Conservation (phyloP, 2,113 vertebrate species). For the Chaetodon auriga region DNA sequence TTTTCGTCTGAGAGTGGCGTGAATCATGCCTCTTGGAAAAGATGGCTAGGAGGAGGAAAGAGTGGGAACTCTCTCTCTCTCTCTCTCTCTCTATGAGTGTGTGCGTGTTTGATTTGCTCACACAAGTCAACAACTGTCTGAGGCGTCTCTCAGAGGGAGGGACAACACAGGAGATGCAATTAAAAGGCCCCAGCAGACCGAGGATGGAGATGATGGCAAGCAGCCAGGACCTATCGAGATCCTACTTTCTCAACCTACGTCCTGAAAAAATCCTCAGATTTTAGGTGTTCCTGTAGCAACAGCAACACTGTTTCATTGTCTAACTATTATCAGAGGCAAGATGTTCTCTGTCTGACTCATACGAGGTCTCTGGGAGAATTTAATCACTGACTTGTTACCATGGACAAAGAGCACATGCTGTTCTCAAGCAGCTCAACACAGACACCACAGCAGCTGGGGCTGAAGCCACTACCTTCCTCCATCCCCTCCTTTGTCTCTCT, state of each 20-base stretch:
- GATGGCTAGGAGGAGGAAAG: neutral
- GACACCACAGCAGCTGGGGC: conserved; percentile 32
- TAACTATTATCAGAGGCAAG: conserved; percentile 37
- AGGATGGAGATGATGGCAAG: conserved; percentile 4
- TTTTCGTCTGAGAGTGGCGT: conserved; percentile 12
- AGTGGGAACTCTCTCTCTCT: neutral
- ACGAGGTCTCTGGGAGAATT: conserved; percentile 10
- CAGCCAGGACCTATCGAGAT: neutral
- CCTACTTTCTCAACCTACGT: neutral
- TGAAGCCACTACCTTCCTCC: conserved; percentile 24
- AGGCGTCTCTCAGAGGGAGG: neutral
- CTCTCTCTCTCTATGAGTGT: neutral
- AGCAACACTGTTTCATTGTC: conserved; percentile 8
- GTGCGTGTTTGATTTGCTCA: neutral
- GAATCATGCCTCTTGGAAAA: conserved; percentile 60
- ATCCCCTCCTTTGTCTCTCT: neutral
- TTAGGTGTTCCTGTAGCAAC: neutral
- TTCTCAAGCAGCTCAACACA: conserved; percentile 17
- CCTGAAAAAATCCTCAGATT: neutral
- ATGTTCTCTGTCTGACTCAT: conserved; percentile 57
- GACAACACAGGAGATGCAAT: conserved; percentile 28
- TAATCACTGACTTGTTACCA: conserved; percentile 58
- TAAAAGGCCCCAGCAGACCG: conserved; percentile 22
- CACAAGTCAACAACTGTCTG: conserved; percentile 37
- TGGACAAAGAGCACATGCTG: conserved; percentile 54